These are phyloP conservation scores for Paralichthys olivaceus DNA, from an alignment of 2,113 vertebrate species.

Conservation along the genomic window DNA sequence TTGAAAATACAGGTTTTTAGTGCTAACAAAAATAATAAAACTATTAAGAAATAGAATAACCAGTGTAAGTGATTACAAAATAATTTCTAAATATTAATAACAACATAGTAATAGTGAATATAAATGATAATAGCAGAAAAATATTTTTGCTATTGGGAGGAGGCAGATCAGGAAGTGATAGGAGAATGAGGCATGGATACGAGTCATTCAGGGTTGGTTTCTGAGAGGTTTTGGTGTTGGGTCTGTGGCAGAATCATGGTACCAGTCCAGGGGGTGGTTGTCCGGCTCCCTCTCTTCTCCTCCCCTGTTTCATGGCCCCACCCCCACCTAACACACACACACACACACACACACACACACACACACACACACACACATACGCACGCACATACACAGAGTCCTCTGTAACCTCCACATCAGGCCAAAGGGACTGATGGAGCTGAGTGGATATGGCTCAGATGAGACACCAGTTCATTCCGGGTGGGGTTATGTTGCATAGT, in stretches of 20 bases:
- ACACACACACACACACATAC: no score
- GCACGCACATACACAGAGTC: conserved; percentile 1
- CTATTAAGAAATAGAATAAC: conserved; percentile 61
- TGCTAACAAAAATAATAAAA: conserved; percentile 64
- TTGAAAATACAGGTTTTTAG: conserved; percentile 73
- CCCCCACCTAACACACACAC: no score
- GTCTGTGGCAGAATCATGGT: conserved; percentile 60
- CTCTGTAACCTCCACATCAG: conserved; percentile 62
- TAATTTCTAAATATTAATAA: conserved; percentile 64
- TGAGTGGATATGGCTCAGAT: conserved; percentile 87
- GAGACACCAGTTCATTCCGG: conserved; percentile 68
- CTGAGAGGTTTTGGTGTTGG: conserved; percentile 40
- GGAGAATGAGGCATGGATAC: conserved; percentile 45
- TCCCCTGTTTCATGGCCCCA: conserved; percentile 54
- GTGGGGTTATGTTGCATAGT: conserved; percentile 98
- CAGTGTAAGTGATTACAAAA: conserved; percentile 67
- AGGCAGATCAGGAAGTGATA: conserved; percentile 31
- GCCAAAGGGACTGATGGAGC: conserved; percentile 79
- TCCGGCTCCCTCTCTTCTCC: conserved; percentile 62
- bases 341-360: no score
- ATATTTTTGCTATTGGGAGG: conserved; percentile 62
- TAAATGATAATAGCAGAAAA: conserved; percentile 60
- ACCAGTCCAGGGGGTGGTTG: conserved; percentile 43
- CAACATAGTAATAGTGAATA: conserved; percentile 58
- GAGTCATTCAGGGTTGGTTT: conserved; percentile 42